Percentiles rank a stretch among this genome's conserved stretches.
These are phyloP conservation scores for Hippocampus mohnikei DNA, from an alignment of 2,113 vertebrate species.

Conservation along the genomic window DNA sequence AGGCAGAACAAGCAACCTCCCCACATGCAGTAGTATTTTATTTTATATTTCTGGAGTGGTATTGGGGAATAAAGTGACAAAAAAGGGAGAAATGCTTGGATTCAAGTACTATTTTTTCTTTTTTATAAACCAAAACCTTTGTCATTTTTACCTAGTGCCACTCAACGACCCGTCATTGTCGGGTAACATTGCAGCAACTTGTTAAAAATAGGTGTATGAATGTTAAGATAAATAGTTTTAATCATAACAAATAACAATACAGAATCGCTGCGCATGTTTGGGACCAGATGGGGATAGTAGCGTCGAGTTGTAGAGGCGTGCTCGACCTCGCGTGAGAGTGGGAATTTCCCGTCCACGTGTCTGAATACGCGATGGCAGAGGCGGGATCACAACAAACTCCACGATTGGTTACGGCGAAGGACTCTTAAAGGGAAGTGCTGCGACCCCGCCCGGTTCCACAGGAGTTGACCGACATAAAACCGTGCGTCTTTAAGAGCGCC, in stretches of 20 bases:
- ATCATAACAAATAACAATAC: not conserved
- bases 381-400: constrained; percentile 72
- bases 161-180: not conserved
- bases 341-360: constrained; percentile 81
- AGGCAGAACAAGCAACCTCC: not conserved
- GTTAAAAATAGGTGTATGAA: no score
- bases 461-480: constrained; percentile 1
- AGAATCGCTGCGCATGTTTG: not conserved
- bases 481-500: constrained; percentile 38
- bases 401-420: constrained; percentile 52
- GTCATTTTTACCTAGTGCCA: no score
- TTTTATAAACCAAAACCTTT: no score
- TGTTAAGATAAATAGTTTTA: not conserved
- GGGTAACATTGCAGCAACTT: not conserved
- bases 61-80: not conserved
- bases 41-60: not conserved
- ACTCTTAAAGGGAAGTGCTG: constrained; percentile 37
- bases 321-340: constrained; percentile 60
- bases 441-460: accelerated
- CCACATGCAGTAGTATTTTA: not conserved
- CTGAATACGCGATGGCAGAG: constrained; percentile 45
- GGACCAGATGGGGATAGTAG: constrained; percentile 8
- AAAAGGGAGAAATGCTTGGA: not conserved
- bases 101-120: not conserved
- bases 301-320: constrained; percentile 5